Evolutionary conservation across 2,888 invertebrate species (phyloP), one percentile per base, ranked within the genome.

Genomic region (Pachydiplax longipennis): DNA sequence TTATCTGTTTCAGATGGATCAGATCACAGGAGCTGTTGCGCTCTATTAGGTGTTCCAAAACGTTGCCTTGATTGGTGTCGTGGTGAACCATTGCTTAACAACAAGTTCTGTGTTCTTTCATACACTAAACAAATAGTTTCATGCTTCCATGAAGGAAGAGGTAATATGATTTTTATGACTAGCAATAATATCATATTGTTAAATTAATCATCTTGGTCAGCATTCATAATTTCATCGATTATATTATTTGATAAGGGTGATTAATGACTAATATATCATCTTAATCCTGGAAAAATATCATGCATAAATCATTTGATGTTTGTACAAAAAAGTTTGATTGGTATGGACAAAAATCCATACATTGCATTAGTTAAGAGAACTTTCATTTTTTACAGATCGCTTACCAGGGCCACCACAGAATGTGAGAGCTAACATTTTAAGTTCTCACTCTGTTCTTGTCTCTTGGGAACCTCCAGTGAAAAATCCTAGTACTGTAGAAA

Each of bases 21-120:
- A 92, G 98, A 98, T 93, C 98, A 98, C 94, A 95, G 98, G 81
- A 96, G 96, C 91, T 98, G 98, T 93, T 98, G 98, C 93, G 96
- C 97, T 0, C 96, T 96, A 35, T 96, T 96, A 94, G 96, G 97
- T 82, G 97, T 98, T 0, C 97, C 98, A 0, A 95, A 97, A 61
- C 95, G 96, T 92, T 98, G 98, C 93, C 94, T 98, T 92, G 97
- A 98, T 93, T 97, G 98, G 95, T 98, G 98, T 93, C 95, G 97
- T 61, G 98, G 98, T 0, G 97, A 97, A 91, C 94, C 96, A 0
- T 95, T 97, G 53, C 94, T 95, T 2, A 95, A 96, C 92, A 95
- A 96, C 90, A 95, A 95, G 92, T 93, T 95, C 22, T 98, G 98
- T 93, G 96, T 97, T 0, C 93, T 97, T 18, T 96, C 96, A 91